Base-by-base conservation (phyloP, 2,888 invertebrate genomes). In the Clitarchus hookeri region DNA sequence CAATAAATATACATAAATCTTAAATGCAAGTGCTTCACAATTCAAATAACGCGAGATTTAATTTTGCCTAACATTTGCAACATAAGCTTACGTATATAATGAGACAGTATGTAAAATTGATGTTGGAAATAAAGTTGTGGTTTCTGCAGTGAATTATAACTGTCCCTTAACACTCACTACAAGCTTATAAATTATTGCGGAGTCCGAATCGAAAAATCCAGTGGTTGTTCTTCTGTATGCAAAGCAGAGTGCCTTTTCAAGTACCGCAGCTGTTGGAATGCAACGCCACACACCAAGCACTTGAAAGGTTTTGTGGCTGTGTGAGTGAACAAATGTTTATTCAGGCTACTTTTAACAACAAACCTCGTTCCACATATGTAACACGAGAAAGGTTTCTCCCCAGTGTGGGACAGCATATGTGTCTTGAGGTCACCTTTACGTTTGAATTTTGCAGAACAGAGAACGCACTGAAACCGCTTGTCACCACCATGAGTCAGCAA, bases 351-450 rank as follows among this genome's bases (percentile, higher is more conserved):
- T 79, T 36, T 82, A 0, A 82, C 82, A 26, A 44, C 44, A 36
- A 82, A 82, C 82, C 44, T 8, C 19, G 44, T 44, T 16, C 44
- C 82, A 36, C 82, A 82, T 36, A 82, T 36, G 44, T 82, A n/a
- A 36, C 82, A 82, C 9, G 27, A 44, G 44, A 82, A 82, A 8
- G 82, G 82, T 36, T 44, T 82, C 27, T 82, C 82, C 12, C 82
- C 82, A 26, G 82, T 82, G 44, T 82, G 82, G 0, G 44, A 16
- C 12, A 82, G 36, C 44, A n/a, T n/a, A 3, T 82, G 82, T 6
- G 82, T 82, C 82, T 82, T 82, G 16, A 82, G 44, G 82, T 82
- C 82, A 36, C 82, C 82, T 36, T 82, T 82, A 19, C 82, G 27
- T 36, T 27, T 44, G 44, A 82, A 82, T 16, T 13, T 19, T 8